Percentiles rank a stretch among this genome's conserved stretches.
Evolutionary conservation across 2,888 invertebrate species (phyloP).

Genomic region (Epinotia ramella): DNA sequence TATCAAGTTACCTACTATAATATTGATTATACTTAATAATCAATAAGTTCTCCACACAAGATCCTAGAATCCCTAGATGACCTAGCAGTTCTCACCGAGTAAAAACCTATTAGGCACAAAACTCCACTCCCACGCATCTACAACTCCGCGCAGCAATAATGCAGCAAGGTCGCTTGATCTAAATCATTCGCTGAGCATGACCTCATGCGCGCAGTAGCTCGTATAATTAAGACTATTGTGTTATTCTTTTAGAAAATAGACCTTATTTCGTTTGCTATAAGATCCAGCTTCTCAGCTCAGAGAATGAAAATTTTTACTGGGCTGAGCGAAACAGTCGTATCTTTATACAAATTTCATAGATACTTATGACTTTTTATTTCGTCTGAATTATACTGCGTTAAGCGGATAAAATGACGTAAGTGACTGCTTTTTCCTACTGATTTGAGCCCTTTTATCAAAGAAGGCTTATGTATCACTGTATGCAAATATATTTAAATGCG

Average conservation of each 20-base stretch:
- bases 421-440: not conserved
- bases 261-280: not conserved
- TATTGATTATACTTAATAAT: not conserved
- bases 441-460: not conserved
- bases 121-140: constrained; percentile 34
- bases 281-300: not conserved
- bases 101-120: constrained; percentile 41
- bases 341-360: not conserved
- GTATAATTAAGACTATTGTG: constrained; percentile 35
- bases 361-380: constrained; percentile 1
- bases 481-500: constrained; percentile 17
- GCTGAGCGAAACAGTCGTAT: not conserved
- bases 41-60: no score
- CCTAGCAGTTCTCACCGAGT: constrained; percentile 39
- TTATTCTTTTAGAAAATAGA: not conserved
- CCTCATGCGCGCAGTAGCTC: constrained; percentile 32
- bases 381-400: not conserved
- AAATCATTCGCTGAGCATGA: constrained; percentile 50
- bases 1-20: not conserved
- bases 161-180: constrained; percentile 71
- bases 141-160: constrained; percentile 65
- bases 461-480: constrained; percentile 1
- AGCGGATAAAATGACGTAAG: not conserved
- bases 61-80: no score
- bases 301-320: not conserved